A percentile compares a stretch with the other conserved stretches of the same genome.
These are phyloP conservation scores for Leptonema lineaticorne DNA, from an alignment of 1,140 invertebrate genomes.

Conservation along the genomic window DNA sequence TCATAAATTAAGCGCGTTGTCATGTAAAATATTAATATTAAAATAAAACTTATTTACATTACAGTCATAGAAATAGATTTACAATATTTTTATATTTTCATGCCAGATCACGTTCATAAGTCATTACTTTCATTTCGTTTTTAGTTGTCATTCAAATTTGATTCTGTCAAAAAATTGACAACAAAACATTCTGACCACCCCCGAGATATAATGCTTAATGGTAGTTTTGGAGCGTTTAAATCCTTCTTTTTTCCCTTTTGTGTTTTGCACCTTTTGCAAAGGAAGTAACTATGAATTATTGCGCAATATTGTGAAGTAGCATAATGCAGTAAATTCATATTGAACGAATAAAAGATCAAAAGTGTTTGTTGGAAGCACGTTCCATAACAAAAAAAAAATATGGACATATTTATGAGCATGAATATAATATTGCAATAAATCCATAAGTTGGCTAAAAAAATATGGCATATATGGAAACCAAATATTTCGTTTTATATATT, in stretches of 20 bases:
- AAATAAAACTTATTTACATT: too few species aligned
- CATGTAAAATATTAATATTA: background rate
- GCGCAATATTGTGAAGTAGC: conserved; percentile 1
- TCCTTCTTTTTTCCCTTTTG: background rate
- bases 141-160: background rate
- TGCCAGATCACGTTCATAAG: too few species aligned
- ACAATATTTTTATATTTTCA: background rate
- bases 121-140: too few species aligned
- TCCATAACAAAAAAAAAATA: background rate
- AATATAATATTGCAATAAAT: too few species aligned
- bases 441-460: too few species aligned
- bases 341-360: background rate
- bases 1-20: background rate
- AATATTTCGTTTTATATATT: too few species aligned
- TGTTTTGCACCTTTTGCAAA: background rate
- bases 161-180: background rate
- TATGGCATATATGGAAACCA: too few species aligned
- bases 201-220: background rate
- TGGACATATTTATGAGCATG: too few species aligned
- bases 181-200: background rate
- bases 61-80: too few species aligned
- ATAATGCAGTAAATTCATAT: background rate
- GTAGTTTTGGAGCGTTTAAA: background rate
- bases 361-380: background rate
- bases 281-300: background rate